phyloP scores from a whole-genome alignment of 1,140 invertebrate genomes.

The Leptoteleia sp. region DNA sequence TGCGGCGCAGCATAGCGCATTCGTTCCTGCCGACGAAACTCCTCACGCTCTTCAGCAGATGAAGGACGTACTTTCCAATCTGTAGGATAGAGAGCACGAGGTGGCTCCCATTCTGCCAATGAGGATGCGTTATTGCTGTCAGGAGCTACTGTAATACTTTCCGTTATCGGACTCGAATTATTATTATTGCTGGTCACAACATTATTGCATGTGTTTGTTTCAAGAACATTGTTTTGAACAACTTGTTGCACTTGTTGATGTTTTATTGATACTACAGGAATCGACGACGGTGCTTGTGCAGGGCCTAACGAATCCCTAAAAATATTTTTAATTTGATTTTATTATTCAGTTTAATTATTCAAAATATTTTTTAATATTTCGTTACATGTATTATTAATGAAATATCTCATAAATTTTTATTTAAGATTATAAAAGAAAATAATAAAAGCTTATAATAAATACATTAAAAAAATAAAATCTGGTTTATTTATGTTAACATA shows the following conservation, averaged over 20 bases:
- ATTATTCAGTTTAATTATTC: neutral
- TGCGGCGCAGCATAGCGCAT: conserved; percentile 91
- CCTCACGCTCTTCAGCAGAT: conserved; percentile 87
- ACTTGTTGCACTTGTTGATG: conserved; percentile 65
- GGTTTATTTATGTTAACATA: conserved; percentile 53
- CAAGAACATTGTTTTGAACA: conserved; percentile 29
- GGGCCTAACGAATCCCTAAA: conserved; percentile 73
- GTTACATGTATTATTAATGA: no score
- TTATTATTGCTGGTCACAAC: conserved; percentile 46
- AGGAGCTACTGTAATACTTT: conserved; percentile 51
- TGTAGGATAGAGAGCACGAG: conserved; percentile 85
- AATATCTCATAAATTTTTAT: no score
- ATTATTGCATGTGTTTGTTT: conserved; percentile 41
- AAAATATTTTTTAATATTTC: neutral
- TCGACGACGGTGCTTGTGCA: conserved; percentile 47
- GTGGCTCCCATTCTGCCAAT: conserved; percentile 81
- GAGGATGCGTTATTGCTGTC: conserved; percentile 69
- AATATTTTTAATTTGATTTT: conserved; percentile 5
- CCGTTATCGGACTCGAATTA: conserved; percentile 67
- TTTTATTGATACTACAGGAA: conserved; percentile 52
- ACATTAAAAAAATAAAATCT: no score
- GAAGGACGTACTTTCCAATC: conserved; percentile 91
- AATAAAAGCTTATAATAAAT: no score
- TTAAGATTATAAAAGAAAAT: no score
- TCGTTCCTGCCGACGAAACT: conserved; percentile 89